Base-by-base conservation (phyloP, 1,140 invertebrate species). In the Venustaconcha ellipsiformis region DNA sequence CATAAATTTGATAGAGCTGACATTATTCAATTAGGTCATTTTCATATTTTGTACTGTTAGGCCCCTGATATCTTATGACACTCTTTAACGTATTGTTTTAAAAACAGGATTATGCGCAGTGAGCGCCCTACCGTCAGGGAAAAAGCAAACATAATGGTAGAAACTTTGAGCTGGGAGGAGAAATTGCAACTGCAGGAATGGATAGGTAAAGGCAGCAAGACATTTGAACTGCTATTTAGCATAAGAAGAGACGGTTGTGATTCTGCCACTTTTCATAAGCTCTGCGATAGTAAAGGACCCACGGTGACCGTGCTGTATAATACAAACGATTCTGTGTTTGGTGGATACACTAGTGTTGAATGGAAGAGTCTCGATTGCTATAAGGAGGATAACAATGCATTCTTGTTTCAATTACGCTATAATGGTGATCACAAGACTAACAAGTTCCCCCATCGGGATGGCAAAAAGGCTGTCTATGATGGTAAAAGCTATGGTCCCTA, bases 291-390 rank as follows among this genome's bases (percentile, higher is more conserved):
- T 30, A 56, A 80, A 59, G 78, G 78, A 3, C 76, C 78, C 1
- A 82, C 80, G 15, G 70, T 82, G 5, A 80, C 78, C 17, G 72
- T 79, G 8, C 26, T 74, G 37, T 77, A 78, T 60, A 79, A 79
- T 62, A 68, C 68, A 14, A 57, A 71, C 23, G 78, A 67, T 12
- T 76, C 68, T 63, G 68, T 82, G n/a, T 80, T 75, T 71, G 80
- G 80, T 37, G 80, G 75, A 1, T 82, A 76, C 67, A 78, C 74
- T 17, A 57, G 57, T 15, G 55, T 68, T 26, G 64, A 65, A 23
- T 82, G 80, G 80, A 67, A 67, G 30, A 17, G 18, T 11, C 37
- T 55, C 57, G 17, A 37, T 48, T 62, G 69, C 57, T 76, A 82
- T 65, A 63, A 57, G 30, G 15, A 58, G n/a, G 72, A 80, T 74